A percentile compares a stretch with the other conserved stretches of the same genome.
These are phyloP conservation scores for Petrosia ficiformis DNA, from an alignment of 37 sponge, comb jelly and placozoan species.

Conservation along the genomic window DNA sequence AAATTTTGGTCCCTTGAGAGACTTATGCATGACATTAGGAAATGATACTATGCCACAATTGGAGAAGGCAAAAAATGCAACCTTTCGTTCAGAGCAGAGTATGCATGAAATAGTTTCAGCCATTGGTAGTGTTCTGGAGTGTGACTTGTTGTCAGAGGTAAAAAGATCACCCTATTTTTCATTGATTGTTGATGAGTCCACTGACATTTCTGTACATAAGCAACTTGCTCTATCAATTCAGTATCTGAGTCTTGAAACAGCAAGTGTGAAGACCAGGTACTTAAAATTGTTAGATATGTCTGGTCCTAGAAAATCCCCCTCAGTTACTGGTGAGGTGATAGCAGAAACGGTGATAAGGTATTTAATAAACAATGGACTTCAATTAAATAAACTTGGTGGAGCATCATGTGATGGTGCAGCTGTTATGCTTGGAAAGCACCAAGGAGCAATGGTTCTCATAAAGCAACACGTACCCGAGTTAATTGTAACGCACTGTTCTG, in stretches of 20 bases:
- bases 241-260: slow-evolving; percentile 7
- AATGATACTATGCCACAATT: not conserved
- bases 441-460: too few species aligned
- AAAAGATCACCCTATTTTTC: not conserved
- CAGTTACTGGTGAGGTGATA: slow-evolving; percentile 10
- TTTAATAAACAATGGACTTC: slow-evolving; percentile 12
- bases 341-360: slow-evolving; percentile 7
- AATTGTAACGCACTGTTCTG: slow-evolving; percentile 31
- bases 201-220: not conserved
- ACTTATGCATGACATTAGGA: not conserved
- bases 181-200: not conserved
- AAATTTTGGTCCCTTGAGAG: slow-evolving; percentile 6
- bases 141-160: slow-evolving; percentile 12
- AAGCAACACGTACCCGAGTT: slow-evolving; percentile 2
- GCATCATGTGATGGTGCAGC: slow-evolving; percentile 14
- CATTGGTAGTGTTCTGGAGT: slow-evolving; percentile 17
- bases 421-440: slow-evolving; percentile 14
- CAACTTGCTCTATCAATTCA: slow-evolving; percentile 25
- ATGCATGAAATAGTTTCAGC: slow-evolving; percentile 31
- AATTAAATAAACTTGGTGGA: slow-evolving; percentile 12
- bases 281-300: not conserved
- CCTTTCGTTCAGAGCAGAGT: slow-evolving; percentile 18
- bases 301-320: too few species aligned
- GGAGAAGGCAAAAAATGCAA: slow-evolving; percentile 1
- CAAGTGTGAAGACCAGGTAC: not conserved